These are phyloP conservation scores for Actinemys pallida DNA, from an alignment of 2,113 vertebrate species.

Conservation along the genomic window DNA sequence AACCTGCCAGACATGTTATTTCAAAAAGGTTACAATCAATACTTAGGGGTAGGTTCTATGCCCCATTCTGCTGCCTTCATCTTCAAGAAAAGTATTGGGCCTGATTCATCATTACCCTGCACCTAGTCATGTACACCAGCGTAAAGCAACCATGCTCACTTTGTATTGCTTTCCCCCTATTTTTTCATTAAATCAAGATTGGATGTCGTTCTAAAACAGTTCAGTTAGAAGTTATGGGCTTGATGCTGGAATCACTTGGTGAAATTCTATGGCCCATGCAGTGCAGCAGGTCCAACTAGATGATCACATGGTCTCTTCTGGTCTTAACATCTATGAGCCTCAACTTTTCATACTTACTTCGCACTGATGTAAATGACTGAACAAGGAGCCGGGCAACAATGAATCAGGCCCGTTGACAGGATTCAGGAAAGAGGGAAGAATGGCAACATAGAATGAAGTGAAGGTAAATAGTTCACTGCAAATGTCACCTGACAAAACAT, in stretches of 20 bases:
- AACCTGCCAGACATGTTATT: background rate
- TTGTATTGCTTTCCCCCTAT: background rate
- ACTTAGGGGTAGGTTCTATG: background rate
- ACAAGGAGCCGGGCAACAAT: background rate
- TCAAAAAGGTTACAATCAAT: background rate
- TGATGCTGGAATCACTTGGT: background rate
- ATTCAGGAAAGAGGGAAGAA: background rate
- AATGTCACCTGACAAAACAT: background rate
- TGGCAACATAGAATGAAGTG: background rate
- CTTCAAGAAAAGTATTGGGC: background rate
- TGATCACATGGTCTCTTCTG: background rate
- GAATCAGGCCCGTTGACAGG: background rate
- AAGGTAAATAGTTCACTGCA: background rate
- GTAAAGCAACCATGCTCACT: background rate
- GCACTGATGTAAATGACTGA: background rate
- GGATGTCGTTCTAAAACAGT: rapidly evolving
- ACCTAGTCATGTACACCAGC: background rate
- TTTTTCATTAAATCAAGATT: background rate
- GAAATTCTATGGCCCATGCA: background rate
- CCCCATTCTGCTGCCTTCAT: background rate
- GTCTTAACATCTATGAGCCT: background rate
- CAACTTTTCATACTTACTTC: background rate
- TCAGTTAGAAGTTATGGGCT: background rate
- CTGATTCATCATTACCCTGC: background rate
- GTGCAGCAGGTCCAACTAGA: background rate